Evolutionary conservation across 2,797 vertebrate genomes (phyloP).

Genomic region (Microchirus variegatus): DNA sequence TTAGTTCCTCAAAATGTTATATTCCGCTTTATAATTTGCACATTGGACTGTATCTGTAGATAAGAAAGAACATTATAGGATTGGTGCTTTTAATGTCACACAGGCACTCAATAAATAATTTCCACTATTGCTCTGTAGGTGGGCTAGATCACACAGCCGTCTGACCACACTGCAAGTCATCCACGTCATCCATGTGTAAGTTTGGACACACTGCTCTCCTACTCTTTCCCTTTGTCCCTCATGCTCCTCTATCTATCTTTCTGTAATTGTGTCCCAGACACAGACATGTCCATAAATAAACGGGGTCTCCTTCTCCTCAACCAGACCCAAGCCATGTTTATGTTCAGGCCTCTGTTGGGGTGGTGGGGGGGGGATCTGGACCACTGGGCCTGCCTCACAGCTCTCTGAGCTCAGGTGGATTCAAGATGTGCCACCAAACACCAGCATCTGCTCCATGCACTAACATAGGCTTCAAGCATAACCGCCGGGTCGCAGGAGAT

Average conservation of each 20-base stretch:
- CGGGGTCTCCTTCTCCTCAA: constrained; percentile 68
- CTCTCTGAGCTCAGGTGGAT: constrained; percentile 71
- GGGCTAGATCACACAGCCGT: constrained; percentile 46
- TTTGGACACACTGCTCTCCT: constrained; percentile 38
- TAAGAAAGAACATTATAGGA: constrained; percentile 33
- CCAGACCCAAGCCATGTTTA: constrained; percentile 76
- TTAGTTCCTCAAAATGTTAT: constrained; percentile 50
- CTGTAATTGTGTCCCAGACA: constrained; percentile 74
- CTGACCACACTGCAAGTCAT: constrained; percentile 45
- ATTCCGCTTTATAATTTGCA: constrained; percentile 51
- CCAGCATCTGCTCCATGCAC: constrained; percentile 52
- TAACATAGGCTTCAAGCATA: constrained; percentile 38
- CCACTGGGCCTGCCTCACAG: constrained; percentile 41
- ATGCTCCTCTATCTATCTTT: constrained; percentile 67
- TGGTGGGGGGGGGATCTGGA: constrained; percentile 62
- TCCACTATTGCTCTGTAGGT: constrained; percentile 49
- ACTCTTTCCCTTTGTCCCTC: constrained; percentile 61
- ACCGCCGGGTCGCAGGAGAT: constrained; percentile 22
- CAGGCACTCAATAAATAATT: not conserved
- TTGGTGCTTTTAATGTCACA: constrained; percentile 26
- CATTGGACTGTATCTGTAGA: constrained; percentile 57
- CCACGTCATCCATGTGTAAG: constrained; percentile 39
- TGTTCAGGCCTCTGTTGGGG: constrained; percentile 57
- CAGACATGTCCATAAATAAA: constrained; percentile 84
- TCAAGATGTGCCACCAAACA: constrained; percentile 72